These are phyloP conservation scores for Didymodactylos carnosus DNA, from an alignment of 2,888 invertebrate genomes.

Conservation along the genomic window DNA sequence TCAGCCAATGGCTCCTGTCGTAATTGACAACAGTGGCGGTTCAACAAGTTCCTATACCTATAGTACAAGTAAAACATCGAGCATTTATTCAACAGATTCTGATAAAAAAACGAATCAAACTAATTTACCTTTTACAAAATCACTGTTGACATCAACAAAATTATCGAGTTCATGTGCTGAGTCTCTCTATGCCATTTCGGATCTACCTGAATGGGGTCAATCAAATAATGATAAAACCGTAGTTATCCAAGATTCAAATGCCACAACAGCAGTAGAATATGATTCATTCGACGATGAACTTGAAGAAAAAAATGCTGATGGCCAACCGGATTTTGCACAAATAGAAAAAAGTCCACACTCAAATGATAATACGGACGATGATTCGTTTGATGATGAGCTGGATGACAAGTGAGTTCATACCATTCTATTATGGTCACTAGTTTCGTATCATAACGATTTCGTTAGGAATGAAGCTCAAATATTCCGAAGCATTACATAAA, in stretches of 20 bases:
- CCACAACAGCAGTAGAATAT: neutral
- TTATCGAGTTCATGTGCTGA: neutral
- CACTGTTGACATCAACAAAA: too few relatives aligned
- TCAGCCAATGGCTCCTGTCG: neutral
- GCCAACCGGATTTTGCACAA: neutral
- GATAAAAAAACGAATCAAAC: too few relatives aligned
- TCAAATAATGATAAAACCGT: too few relatives aligned
- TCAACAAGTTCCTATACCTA: neutral
- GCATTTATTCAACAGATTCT: neutral
- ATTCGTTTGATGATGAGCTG: neutral
- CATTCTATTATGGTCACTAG: too few relatives aligned
- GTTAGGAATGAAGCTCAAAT: too few relatives aligned
- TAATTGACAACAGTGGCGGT: neutral
- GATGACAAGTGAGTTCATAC: neutral
- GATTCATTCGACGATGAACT: neutral
- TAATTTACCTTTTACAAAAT: too few relatives aligned
- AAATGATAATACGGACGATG: neutral
- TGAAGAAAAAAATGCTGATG: too few relatives aligned
- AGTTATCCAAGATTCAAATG: too few relatives aligned
- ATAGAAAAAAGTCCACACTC: neutral
- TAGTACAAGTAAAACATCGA: neutral
- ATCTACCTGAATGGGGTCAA: neutral
- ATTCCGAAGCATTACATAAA: too few relatives aligned
- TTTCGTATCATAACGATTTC: too few relatives aligned
- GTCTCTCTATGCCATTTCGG: neutral